phyloP scores from a whole-genome alignment of 2,113 vertebrate species.

The Vimba vimba region DNA sequence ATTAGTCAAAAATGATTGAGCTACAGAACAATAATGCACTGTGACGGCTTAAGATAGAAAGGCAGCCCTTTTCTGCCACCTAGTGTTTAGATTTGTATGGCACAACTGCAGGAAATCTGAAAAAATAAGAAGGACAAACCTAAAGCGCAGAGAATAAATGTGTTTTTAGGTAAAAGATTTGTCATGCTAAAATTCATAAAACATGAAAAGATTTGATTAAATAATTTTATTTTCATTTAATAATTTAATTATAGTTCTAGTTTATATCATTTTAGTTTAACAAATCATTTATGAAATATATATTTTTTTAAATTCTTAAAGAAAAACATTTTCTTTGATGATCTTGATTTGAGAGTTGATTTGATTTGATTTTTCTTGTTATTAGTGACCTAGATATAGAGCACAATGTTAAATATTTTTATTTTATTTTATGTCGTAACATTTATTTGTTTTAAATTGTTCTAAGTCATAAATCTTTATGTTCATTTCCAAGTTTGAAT shows the following conservation, averaged over 20 bases:
- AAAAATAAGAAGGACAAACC: not conserved
- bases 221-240: too few relatives aligned
- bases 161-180: not conserved
- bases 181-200: not conserved
- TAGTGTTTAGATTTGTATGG: conserved; percentile 40
- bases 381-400: not conserved
- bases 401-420: not conserved
- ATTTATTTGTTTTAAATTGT: not conserved
- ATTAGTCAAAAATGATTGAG: not conserved
- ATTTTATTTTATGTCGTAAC: not conserved
- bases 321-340: not conserved
- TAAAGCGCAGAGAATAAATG: not conserved
- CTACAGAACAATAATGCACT: not conserved
- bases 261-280: not conserved
- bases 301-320: not conserved
- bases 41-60: not conserved
- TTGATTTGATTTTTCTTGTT: too few relatives aligned
- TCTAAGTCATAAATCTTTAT: not conserved
- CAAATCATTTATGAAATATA: not conserved
- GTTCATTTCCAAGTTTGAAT: not conserved
- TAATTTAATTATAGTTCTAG: too few relatives aligned
- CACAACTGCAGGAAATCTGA: not conserved
- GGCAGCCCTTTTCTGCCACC: conserved; percentile 56
- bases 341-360: not conserved
- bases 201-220: not conserved